These are phyloP conservation scores for Scomber scombrus DNA, from an alignment of 2,113 vertebrate species.

Conservation along the genomic window DNA sequence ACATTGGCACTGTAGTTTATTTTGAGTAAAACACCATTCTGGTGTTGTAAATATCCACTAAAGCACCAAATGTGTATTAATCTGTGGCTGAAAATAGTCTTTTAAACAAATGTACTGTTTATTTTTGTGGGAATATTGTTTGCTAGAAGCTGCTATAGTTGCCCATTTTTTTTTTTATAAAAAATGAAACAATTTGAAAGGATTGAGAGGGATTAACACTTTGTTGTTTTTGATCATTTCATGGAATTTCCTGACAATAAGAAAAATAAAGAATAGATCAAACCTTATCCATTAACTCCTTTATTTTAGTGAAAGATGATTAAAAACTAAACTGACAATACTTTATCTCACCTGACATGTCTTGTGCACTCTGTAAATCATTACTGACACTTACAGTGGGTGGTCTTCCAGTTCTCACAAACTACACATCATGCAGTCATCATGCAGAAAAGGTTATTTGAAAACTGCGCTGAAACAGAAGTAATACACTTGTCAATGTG, in stretches of 20 bases:
- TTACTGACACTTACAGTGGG: constrained; percentile 35
- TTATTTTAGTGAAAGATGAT: background rate
- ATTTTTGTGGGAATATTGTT: background rate
- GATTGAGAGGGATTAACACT: too few relatives aligned
- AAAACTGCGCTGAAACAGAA: constrained; percentile 70
- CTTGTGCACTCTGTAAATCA: constrained; percentile 55
- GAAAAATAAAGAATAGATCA: background rate
- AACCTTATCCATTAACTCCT: background rate
- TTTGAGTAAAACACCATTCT: background rate
- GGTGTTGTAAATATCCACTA: background rate
- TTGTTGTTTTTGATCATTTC: too few relatives aligned
- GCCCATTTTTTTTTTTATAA: background rate
- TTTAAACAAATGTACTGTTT: background rate
- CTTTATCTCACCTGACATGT: constrained; percentile 6
- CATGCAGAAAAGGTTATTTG: constrained; percentile 31
- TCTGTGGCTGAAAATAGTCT: background rate
- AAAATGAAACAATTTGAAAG: background rate
- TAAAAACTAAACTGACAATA: constrained; percentile 10
- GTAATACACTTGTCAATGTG: constrained; percentile 62
- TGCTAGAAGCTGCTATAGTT: background rate
- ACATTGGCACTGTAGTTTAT: background rate
- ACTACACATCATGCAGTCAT: constrained; percentile 26
- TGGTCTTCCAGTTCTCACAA: constrained; percentile 32
- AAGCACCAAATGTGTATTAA: background rate
- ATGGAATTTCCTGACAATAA: background rate